phyloP scores from a whole-genome alignment of 2,113 vertebrate species.

The Catharus bicknelli region DNA sequence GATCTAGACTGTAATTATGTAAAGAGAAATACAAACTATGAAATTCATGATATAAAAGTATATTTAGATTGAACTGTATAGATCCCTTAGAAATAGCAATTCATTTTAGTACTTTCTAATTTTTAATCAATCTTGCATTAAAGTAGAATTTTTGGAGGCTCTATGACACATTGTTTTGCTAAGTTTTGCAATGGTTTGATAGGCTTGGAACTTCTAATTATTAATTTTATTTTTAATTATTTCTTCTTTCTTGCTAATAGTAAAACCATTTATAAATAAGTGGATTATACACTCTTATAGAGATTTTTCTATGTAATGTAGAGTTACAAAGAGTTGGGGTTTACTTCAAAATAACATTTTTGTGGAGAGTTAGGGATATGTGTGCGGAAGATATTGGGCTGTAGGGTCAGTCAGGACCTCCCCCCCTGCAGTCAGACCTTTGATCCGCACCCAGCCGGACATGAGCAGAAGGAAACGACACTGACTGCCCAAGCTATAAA shows the following conservation, averaged over 20 bases:
- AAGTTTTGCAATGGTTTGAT: neutral
- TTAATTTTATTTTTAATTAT: neutral
- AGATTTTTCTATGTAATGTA: neutral
- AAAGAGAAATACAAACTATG: neutral
- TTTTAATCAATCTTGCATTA: neutral
- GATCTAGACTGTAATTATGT: neutral
- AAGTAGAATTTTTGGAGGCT: neutral
- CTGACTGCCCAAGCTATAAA: too few species aligned
- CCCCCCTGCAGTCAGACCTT: too few species aligned
- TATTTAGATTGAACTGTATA: neutral
- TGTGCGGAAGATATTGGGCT: too few species aligned
- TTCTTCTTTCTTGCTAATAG: neutral
- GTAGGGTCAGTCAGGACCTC: too few species aligned
- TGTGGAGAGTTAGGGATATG: too few species aligned
- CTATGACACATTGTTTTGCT: neutral
- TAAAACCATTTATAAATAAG: neutral
- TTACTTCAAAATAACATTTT: neutral
- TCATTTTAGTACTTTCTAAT: neutral
- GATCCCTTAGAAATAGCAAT: neutral
- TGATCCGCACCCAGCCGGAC: too few species aligned
- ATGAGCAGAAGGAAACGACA: too few species aligned
- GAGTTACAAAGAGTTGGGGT: fast-evolving
- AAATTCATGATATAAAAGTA: neutral
- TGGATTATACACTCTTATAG: neutral
- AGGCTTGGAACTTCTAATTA: neutral